Evolutionary conservation across 92 coral and sea anemone species (phyloP), one percentile per base, ranked within the genome.

Genomic region (Palythoa caribaeorum): DNA sequence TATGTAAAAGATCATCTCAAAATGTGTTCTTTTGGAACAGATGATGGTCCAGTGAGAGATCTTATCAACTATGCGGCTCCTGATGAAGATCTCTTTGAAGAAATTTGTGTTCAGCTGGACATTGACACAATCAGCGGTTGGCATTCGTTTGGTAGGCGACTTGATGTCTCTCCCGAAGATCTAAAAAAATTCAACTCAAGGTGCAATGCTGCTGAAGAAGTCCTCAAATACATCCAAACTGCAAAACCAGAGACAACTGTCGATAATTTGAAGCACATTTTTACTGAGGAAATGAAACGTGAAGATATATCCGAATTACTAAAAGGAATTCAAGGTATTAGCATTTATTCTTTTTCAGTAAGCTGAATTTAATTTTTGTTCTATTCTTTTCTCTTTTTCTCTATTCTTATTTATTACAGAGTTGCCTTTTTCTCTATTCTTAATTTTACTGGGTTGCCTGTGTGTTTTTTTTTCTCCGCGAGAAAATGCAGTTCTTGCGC

Each of bases 151-250:
- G 83, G 83, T 53, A 14, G 1, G 36, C 36, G 15, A 37, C 70
- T 78, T 78, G 83, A 50, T 3, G 19, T 55, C 47, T 12, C 50
- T 7, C 70, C 5, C 12, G 48, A 54, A 10, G 51, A 3, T 1
- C 70, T 78, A 11, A 13, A 0, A 53, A 78, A 54, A 20, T 54
- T 78, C 55, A 44, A 39, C 16, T 1, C 20, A 11, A 6, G 14
- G 1, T 54, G 83, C 83, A 7, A 12, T 78, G 83, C 83, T 36
- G 66, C 83, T 54, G 21, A 78, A 78, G 83, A 13, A 8, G 83
- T 78, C 2, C 54, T 78, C 7, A 54, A 5, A 15, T 36, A 78
- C 66, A 78, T 78, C 47, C 70, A 28, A 78, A 55, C 83, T 51
- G 44, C 69, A 0, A 54, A 54, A 53, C 83, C 83, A 78, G 28